Evolutionary conservation across 2,888 invertebrate species (phyloP).

Genomic region (Atherix ibis): DNA sequence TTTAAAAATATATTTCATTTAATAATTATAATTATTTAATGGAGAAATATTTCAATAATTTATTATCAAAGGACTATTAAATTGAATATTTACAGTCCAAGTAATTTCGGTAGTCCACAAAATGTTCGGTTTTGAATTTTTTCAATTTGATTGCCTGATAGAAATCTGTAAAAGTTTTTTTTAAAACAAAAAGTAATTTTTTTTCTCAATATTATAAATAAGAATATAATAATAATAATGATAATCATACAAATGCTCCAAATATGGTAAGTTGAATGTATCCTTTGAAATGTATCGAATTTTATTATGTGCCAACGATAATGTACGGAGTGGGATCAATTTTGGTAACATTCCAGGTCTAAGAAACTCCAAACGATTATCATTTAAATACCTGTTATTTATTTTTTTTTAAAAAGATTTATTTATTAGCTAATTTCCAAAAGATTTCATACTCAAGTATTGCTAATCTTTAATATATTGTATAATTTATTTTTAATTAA

Average conservation of each 20-base stretch:
- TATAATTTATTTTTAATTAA: too few relatives aligned
- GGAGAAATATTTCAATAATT: too few relatives aligned
- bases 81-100: slow-evolving; percentile 25
- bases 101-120: slow-evolving; percentile 30
- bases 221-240: not conserved
- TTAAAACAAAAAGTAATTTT: not conserved
- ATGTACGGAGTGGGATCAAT: slow-evolving; percentile 26
- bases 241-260: slow-evolving; percentile 35
- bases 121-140: slow-evolving; percentile 33
- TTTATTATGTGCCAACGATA: slow-evolving; percentile 35
- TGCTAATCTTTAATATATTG: too few relatives aligned
- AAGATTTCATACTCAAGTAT: too few relatives aligned
- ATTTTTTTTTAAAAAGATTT: too few relatives aligned
- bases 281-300: slow-evolving; percentile 21
- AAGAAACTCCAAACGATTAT: slow-evolving; percentile 29
- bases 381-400: slow-evolving; percentile 29
- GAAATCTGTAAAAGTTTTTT: slow-evolving; percentile 29
- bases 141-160: slow-evolving; percentile 35
- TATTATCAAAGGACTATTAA: too few relatives aligned
- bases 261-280: slow-evolving; percentile 26
- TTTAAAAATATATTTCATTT: too few relatives aligned
- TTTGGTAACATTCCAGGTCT: slow-evolving; percentile 26
- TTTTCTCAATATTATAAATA: not conserved
- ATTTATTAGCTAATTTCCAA: too few relatives aligned
- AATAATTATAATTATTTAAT: too few relatives aligned